A percentile compares a stretch with the other conserved stretches of the same genome.
These are phyloP conservation scores for Aricia artaxerxes DNA, from an alignment of 2,888 invertebrate genomes.

Conservation along the genomic window DNA sequence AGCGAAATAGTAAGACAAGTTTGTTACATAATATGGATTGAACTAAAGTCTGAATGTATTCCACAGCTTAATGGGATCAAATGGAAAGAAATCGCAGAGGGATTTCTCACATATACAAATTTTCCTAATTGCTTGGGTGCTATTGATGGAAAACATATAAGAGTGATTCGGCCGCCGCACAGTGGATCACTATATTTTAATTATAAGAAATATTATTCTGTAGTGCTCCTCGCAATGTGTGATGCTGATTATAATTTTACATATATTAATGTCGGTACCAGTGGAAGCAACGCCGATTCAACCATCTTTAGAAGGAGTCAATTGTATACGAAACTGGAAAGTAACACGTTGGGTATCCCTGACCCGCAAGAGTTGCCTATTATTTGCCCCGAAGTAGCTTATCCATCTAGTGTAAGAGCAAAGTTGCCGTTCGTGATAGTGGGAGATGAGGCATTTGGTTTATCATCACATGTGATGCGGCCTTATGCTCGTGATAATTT, in stretches of 20 bases:
- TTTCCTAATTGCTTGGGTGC: slow-evolving; percentile 3
- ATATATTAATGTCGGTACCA: slow-evolving; percentile 1
- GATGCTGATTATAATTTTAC: background rate
- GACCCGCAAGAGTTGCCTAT: background rate
- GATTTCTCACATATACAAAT: background rate
- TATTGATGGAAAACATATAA: slow-evolving; percentile 8
- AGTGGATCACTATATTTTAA: slow-evolving; percentile 8
- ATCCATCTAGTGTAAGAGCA: background rate
- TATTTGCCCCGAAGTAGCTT: background rate
- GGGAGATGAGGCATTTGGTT: too few species aligned
- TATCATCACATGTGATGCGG: too few species aligned
- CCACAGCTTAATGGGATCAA: background rate
- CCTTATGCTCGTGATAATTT: too few species aligned
- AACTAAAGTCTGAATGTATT: slow-evolving; percentile 31
- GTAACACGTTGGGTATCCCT: background rate
- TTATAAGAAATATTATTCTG: background rate
- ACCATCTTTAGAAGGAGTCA: slow-evolving; percentile 10
- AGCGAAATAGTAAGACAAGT: slow-evolving; percentile 42
- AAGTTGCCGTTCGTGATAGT: too few species aligned
- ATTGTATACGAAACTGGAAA: slow-evolving; percentile 1
- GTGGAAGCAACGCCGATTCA: slow-evolving; percentile 19
- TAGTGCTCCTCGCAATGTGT: slow-evolving; percentile 1
- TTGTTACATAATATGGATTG: slow-evolving; percentile 39
- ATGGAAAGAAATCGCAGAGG: background rate
- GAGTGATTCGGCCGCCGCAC: slow-evolving; percentile 8